A percentile compares a stretch with the other conserved stretches of the same genome.
Conservation (phyloP, 2,113 vertebrate genomes). For the Oreamnos americanus region DNA sequence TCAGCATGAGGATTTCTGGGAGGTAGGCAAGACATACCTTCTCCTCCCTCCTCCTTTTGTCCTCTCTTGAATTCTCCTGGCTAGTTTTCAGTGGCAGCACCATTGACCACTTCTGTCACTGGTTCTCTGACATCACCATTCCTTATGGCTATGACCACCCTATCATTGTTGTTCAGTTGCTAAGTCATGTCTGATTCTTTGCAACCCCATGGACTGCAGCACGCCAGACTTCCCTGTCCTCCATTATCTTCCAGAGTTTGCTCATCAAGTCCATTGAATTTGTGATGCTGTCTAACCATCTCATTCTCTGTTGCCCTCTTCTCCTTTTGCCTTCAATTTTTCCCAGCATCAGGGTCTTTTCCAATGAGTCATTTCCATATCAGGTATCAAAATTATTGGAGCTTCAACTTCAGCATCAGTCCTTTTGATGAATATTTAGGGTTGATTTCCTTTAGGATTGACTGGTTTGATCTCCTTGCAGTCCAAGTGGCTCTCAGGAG, state of each 20-base stretch:
- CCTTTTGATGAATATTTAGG: neutral
- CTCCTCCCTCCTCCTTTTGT: neutral
- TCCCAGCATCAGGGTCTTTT: neutral
- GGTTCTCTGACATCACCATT: neutral
- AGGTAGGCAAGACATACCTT: neutral
- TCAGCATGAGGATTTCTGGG: neutral
- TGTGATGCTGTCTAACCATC: neutral
- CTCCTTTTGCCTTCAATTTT: neutral
- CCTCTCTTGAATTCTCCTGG: neutral
- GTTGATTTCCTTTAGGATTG: neutral
- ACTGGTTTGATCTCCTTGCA: neutral
- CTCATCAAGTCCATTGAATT: neutral
- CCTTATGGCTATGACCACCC: neutral
- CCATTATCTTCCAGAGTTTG: neutral
- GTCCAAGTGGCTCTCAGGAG: neutral
- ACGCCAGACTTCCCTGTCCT: neutral
- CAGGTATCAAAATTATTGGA: neutral
- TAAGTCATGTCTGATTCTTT: neutral
- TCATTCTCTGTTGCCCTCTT: neutral
- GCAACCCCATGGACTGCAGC: neutral
- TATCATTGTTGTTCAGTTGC: neutral
- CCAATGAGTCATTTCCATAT: neutral
- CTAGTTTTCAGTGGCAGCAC: neutral
- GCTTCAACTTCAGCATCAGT: neutral
- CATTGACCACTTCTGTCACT: neutral